Evolutionary conservation across 2,888 invertebrate genomes (phyloP).

Genomic region (Deilephila elpenor): DNA sequence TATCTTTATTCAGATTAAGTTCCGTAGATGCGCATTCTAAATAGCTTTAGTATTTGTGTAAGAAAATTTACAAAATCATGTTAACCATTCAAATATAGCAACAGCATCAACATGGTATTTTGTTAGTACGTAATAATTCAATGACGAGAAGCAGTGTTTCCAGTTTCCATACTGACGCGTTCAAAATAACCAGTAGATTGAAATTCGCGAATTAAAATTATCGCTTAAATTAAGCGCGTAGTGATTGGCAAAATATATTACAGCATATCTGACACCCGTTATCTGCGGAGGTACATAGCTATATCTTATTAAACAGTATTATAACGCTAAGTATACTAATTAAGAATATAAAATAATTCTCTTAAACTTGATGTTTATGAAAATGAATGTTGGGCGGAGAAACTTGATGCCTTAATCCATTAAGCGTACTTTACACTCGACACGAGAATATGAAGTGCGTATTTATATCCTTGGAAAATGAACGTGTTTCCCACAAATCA

Average conservation of each 20-base stretch:
- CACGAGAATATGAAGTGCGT: background rate
- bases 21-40: background rate
- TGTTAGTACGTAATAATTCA: no score
- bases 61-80: background rate
- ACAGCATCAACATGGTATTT: no score
- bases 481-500: background rate
- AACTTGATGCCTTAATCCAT: conserved; percentile 3
- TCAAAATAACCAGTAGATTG: no score
- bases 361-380: background rate
- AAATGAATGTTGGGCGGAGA: background rate
- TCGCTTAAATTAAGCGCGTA: no score
- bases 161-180: no score
- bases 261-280: no score
- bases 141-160: no score
- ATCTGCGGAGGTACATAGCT: no score
- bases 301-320: no score
- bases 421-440: background rate
- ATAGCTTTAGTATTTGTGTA: background rate
- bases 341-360: background rate
- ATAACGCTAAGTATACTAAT: background rate
- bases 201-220: no score
- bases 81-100: no score
- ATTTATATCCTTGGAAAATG: background rate
- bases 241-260: no score
- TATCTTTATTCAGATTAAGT: background rate